Conservation (phyloP, 92 coral and sea anemone genomes). For the Epizoanthus ramosus region DNA sequence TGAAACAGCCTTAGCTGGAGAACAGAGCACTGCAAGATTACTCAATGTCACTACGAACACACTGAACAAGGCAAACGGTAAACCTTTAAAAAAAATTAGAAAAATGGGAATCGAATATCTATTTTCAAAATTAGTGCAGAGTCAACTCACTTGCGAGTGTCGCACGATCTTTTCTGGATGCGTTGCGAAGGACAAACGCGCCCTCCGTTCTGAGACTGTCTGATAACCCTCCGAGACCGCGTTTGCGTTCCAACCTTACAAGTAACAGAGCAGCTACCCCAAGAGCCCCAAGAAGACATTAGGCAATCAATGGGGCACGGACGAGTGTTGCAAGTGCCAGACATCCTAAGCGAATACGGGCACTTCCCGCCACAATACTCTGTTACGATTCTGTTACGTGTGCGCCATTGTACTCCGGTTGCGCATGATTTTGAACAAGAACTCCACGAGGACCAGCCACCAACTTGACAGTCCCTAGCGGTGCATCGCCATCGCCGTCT, state of each 20-base stretch:
- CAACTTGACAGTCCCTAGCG: constrained; percentile 29
- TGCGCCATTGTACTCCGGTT: background rate
- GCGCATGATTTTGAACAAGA: constrained; percentile 20
- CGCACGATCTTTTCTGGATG: background rate
- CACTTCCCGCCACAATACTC: background rate
- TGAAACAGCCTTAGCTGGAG: too few species aligned
- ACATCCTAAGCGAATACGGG: background rate
- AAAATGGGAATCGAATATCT: too few species aligned
- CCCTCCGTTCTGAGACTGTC: constrained; percentile 70
- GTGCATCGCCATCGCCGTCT: constrained; percentile 10
- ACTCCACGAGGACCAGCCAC: constrained; percentile 30
- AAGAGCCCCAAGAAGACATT: too few species aligned
- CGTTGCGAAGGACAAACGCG: constrained; percentile 43
- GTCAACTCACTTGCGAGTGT: too few species aligned
- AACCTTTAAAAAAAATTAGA: too few species aligned
- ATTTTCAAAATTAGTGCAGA: too few species aligned
- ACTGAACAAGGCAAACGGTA: too few species aligned
- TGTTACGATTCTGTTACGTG: background rate
- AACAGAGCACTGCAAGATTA: too few species aligned
- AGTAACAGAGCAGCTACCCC: too few species aligned
- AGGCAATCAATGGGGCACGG: too few species aligned
- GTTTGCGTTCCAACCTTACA: constrained; percentile 50
- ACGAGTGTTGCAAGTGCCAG: too few species aligned
- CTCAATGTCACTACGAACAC: too few species aligned
- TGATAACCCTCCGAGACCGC: constrained; percentile 56